Percentiles rank a stretch among this genome's conserved stretches.
Evolutionary conservation across 1,140 invertebrate species (phyloP).

Genomic region (Cotesia chilonis): DNA sequence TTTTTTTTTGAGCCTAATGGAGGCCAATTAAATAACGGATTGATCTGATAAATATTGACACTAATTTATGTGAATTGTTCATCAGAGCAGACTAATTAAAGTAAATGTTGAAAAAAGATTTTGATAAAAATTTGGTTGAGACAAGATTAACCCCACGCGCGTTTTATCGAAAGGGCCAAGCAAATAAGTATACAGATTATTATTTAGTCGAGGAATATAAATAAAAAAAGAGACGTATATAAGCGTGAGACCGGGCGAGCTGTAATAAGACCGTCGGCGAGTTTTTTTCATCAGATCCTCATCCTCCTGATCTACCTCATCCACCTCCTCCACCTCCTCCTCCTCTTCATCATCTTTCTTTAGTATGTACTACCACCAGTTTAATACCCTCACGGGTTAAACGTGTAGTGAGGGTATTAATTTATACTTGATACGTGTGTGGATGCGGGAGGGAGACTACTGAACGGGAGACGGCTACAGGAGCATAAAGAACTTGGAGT

Average conservation of each 20-base stretch:
- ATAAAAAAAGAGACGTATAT: conserved; percentile 48
- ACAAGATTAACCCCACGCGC: no score
- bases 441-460: conserved; percentile 50
- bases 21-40: background rate
- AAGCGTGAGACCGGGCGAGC: conserved; percentile 60
- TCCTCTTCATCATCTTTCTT: conserved; percentile 10
- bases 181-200: conserved; percentile 18
- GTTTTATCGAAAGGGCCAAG: background rate
- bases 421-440: conserved; percentile 65
- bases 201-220: conserved; percentile 17
- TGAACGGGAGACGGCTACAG: conserved; percentile 1
- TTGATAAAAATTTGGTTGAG: background rate
- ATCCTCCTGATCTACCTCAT: conserved; percentile 34
- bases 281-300: conserved; percentile 55
- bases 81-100: no score
- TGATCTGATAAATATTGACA: background rate
- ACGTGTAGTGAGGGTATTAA: conserved; percentile 55
- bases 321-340: no score
- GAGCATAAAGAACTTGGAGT: background rate
- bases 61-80: background rate
- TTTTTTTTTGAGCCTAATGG: no score
- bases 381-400: background rate
- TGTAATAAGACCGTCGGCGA: conserved; percentile 66
- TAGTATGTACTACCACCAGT: conserved; percentile 4
- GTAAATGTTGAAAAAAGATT: no score